Conservation (phyloP, 2,113 vertebrate genomes). For the human (Homo sapiens) region GRCh38 chr1:52769001-52769500, state of each 20-base stretch:
- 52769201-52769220: not conserved
- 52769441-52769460: too few relatives aligned
- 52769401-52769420: not conserved
- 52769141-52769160: not conserved
- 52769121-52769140: not conserved
- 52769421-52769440: too few relatives aligned
- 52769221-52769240: not conserved
- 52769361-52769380: not conserved
- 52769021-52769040: not conserved
- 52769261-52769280: not conserved
- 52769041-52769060: not conserved
- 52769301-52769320: not conserved
- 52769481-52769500: not conserved
- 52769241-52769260: not conserved
- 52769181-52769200: not conserved
- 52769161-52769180: not conserved
- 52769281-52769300: not conserved
- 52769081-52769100: not conserved
- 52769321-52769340: not conserved
- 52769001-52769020: slow-evolving; percentile 2
- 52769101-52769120: not conserved
- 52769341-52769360: not conserved
- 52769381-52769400: not conserved
- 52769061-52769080: not conserved
- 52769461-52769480: not conserved